Percentiles rank a stretch among this genome's conserved stretches.
These are phyloP conservation scores for Sakesphorus luctuosus DNA, from an alignment of 2,113 vertebrate species.

Conservation along the genomic window DNA sequence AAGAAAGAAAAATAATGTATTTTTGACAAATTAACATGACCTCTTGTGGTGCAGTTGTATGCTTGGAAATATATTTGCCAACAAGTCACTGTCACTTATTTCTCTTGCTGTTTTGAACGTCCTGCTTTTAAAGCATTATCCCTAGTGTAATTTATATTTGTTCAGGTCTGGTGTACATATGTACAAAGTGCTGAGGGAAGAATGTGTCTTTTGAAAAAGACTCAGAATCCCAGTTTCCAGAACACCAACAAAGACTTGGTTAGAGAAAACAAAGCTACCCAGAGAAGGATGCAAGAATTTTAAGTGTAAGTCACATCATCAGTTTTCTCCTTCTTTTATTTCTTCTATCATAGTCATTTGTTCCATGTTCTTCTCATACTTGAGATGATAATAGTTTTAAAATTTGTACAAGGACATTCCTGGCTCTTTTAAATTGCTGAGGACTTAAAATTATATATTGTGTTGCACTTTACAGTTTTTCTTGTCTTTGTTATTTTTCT, in stretches of 20 bases:
- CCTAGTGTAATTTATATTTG: neutral
- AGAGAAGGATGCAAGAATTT: neutral
- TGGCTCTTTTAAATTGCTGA: neutral
- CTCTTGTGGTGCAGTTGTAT: neutral
- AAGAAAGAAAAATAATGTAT: neutral
- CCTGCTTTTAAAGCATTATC: neutral
- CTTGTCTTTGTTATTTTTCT: neutral
- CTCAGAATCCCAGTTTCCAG: neutral
- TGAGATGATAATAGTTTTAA: neutral
- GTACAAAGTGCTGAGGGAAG: neutral
- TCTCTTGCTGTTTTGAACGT: neutral
- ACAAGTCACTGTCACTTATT: neutral
- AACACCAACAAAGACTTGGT: neutral
- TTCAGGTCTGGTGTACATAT: neutral
- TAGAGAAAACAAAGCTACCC: neutral
- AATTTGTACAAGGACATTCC: neutral
- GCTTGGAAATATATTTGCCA: constrained; percentile 34
- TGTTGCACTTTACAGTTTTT: neutral
- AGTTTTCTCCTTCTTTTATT: neutral
- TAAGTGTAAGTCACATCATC: neutral
- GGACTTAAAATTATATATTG: neutral
- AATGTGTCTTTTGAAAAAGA: neutral
- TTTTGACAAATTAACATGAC: constrained; percentile 17
- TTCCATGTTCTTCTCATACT: neutral
- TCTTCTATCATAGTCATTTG: neutral